Conservation (phyloP, 2,113 vertebrate species). For the Leucoraja erinaceus region DNA sequence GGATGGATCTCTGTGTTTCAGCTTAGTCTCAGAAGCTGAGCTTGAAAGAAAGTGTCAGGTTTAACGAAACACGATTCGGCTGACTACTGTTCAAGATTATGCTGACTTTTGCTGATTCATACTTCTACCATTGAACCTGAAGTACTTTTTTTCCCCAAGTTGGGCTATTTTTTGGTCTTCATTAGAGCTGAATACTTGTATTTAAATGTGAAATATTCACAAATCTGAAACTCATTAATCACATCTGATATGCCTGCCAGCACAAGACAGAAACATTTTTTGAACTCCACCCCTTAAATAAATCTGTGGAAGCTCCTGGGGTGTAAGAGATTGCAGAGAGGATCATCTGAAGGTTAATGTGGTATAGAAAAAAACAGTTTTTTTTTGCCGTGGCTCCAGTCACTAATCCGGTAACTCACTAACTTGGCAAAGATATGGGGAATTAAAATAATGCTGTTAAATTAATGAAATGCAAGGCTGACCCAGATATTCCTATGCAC, state of each 20-base stretch:
- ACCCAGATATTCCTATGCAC: not conserved
- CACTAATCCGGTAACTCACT: not conserved
- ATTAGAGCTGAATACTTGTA: not conserved
- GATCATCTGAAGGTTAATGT: not conserved
- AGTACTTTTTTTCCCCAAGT: not conserved
- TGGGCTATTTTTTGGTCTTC: not conserved
- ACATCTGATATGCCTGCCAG: constrained; percentile 23
- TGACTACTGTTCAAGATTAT: not conserved
- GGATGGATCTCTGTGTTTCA: not conserved
- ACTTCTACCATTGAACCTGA: not conserved
- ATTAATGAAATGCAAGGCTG: not conserved
- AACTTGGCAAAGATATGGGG: not conserved
- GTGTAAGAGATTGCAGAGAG: not conserved
- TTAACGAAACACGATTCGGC: not conserved
- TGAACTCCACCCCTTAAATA: not conserved
- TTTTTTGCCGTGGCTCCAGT: not conserved
- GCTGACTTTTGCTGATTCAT: not conserved
- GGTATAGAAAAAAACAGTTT: not conserved
- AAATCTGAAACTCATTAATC: constrained; percentile 2
- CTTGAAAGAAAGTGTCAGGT: not conserved
- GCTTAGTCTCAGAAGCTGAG: not conserved
- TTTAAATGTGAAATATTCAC: constrained; percentile 12
- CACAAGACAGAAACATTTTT: not conserved
- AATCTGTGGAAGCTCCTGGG: not conserved
- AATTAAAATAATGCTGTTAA: constrained; percentile 10